Evolutionary conservation across 2,113 vertebrate genomes (phyloP).

Genomic region (Erinaceus europaeus): DNA sequence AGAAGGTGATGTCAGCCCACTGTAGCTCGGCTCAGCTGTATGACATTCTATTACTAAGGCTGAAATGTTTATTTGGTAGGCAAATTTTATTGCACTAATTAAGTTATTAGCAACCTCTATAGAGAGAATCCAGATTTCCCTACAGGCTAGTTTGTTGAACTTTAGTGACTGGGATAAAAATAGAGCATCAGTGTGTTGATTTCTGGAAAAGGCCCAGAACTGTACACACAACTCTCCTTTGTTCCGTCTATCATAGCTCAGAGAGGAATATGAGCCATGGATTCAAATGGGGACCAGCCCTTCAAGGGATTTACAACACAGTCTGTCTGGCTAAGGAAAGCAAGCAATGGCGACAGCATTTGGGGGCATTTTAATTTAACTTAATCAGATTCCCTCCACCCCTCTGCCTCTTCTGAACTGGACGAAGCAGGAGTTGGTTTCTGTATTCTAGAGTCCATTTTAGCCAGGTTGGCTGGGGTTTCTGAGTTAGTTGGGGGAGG

Average conservation of each 20-base stretch:
- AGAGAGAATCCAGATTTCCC: slow-evolving; percentile 35
- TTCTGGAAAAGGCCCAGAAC: neutral
- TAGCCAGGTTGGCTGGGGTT: neutral
- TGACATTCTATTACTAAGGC: neutral
- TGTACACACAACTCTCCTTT: neutral
- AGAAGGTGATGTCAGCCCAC: neutral
- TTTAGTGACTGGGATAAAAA: slow-evolving; percentile 6
- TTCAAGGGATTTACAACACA: neutral
- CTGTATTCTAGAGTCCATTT: neutral
- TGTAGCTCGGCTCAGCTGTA: neutral
- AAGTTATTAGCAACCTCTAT: slow-evolving; percentile 56
- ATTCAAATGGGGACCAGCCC: slow-evolving; percentile 8
- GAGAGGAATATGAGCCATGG: slow-evolving; percentile 28
- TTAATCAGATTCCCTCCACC: neutral
- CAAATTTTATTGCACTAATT: slow-evolving; percentile 49
- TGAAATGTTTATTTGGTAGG: slow-evolving; percentile 3
- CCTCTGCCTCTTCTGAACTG: neutral
- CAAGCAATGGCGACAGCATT: neutral
- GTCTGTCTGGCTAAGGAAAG: neutral
- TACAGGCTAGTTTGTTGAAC: slow-evolving; percentile 1
- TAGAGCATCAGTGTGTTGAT: neutral
- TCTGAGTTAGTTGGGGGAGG: neutral
- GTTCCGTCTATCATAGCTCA: neutral
- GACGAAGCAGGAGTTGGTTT: neutral
- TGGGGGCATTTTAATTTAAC: neutral